Base-by-base conservation (phyloP, 2,113 vertebrate genomes). In the Caloenas nicobarica region DNA sequence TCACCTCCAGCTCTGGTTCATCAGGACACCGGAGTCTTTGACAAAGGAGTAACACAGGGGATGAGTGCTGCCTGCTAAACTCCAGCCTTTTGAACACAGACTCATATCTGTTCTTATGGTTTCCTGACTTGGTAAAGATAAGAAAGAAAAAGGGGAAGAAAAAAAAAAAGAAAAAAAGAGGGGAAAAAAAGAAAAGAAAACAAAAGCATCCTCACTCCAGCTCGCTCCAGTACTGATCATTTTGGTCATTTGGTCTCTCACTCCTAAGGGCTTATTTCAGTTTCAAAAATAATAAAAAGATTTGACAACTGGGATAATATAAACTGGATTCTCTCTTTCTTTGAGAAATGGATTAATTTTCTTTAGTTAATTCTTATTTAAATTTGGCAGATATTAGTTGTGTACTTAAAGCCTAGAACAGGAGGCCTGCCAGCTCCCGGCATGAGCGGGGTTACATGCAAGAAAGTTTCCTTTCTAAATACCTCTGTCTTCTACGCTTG, bases 361-460 rank as follows among this genome's bases (percentile, higher is more conserved):
- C 15, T 29, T 62, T 34, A 42, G 7, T 26, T 74, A 44, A 19
- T 12, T 61, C 13, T 53, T 46, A n/a, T 34, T 61, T 74, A 65
- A 50, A 66, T 9, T 31, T 61, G 19, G 3, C 19, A 93, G 36
- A 24, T 66, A 50, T 3, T 38, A 16, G 5, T 11, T 88, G 7
- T 28, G 9, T 11, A 4, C 21, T 53, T 74, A 54, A 70, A 78
- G 34, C 16, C 14, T 66, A 40, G 16, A 79, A 25, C 28, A 85
- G 29, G 15, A 77, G 33, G 11, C 16, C 58, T 74, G 46, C 25
- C 25, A 53, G 15, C 42, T 81, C 33, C 21, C 28, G 5, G 11
- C 4, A 10, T 38, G 11, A 83, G 42, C 0, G 0, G 12, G 11
- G 11, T 36, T 68, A 29, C 2, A 6, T 11, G 4, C 7, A 61